Evolutionary conservation across 2,113 vertebrate species (phyloP), one percentile per base, ranked within the genome.

Genomic region (Plectropomus leopardus): DNA sequence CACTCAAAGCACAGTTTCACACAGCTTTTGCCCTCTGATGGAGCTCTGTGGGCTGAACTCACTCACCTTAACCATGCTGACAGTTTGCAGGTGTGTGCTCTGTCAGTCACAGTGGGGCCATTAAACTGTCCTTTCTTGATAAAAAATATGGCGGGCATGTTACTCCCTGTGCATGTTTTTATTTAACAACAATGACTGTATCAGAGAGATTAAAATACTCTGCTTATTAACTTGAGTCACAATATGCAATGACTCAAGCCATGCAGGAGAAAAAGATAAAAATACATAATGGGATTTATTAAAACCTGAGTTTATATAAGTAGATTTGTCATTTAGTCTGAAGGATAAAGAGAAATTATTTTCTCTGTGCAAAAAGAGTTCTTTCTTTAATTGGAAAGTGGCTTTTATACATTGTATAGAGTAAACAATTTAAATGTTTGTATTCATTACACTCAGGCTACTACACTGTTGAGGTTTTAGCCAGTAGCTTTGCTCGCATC

Each of bases 401-500:
- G 4, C 15, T 50, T 57, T 36, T 19, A 24, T 19, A 3, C 23
- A 40, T 7, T 30, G 51, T 28, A 21, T 42, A 7, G 26, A 45
- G 7, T 16, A 57, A 44, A 48, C 26, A 48, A 26, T 34, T 42
- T 5, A 0, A 53, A 14, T 53, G 2, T 44, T 72, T 50, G 17
- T 63, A 61, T 71, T 54, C 17, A 75, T 74, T 32, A 45, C 6
- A 54, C 36, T 34, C 14, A 17, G 17, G 5, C 68, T 73, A 23
- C 28, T 58, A 47, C 24, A 30, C 10, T 61, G 32, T 23, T 64
- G 32, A 50, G 5, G 36, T 67, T 78, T 73, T 26, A 80, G 60
- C 69, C 57, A 21, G 44, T 55, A 30, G 61, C 72, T 87, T 61
- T 57, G 53, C 61, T 76, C 73, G 63, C 47, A 74, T 71, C 15